Evolutionary conservation across 2,797 vertebrate species (phyloP).

Genomic region (Cuculus canorus): DNA sequence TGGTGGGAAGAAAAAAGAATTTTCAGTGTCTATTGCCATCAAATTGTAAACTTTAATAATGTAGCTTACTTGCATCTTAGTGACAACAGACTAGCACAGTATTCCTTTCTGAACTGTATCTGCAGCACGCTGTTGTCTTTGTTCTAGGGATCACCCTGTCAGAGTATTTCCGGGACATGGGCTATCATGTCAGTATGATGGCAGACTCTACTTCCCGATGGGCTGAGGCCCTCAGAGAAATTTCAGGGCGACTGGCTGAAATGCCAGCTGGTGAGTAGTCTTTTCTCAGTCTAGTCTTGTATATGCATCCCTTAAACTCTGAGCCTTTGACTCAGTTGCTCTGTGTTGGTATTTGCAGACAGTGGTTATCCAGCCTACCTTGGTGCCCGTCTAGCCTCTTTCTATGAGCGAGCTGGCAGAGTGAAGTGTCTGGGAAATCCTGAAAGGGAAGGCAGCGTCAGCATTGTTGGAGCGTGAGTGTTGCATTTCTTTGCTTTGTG

Average conservation of each 20-base stretch:
- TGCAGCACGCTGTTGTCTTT: not conserved
- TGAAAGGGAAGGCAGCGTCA: slow-evolving; percentile 96
- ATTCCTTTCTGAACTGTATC: not conserved
- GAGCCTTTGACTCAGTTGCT: not conserved
- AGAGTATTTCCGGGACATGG: slow-evolving; percentile 99
- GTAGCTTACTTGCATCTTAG: not conserved
- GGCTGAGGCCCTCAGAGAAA: slow-evolving; percentile 98
- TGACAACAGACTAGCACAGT: not conserved
- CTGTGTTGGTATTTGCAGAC: slow-evolving; percentile 73
- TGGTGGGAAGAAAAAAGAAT: not conserved
- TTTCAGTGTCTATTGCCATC: not conserved
- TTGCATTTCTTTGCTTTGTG: not conserved
- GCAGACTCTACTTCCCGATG: slow-evolving; percentile 98
- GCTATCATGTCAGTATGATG: slow-evolving; percentile 99
- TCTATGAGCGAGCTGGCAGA: slow-evolving; percentile 94
- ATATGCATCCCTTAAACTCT: not conserved
- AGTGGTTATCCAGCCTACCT: slow-evolving; percentile 92
- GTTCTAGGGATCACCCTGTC: slow-evolving; percentile 93
- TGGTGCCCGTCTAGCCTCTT: slow-evolving; percentile 93
- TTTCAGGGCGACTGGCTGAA: slow-evolving; percentile 95
- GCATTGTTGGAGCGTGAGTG: slow-evolving; percentile 97
- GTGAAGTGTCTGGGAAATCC: slow-evolving; percentile 97
- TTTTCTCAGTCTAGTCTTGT: not conserved
- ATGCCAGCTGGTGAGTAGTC: slow-evolving; percentile 93
- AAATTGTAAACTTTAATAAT: not conserved